Conservation (phyloP, 2,797 vertebrate species). For the Pantherophis vulpinus region DNA sequence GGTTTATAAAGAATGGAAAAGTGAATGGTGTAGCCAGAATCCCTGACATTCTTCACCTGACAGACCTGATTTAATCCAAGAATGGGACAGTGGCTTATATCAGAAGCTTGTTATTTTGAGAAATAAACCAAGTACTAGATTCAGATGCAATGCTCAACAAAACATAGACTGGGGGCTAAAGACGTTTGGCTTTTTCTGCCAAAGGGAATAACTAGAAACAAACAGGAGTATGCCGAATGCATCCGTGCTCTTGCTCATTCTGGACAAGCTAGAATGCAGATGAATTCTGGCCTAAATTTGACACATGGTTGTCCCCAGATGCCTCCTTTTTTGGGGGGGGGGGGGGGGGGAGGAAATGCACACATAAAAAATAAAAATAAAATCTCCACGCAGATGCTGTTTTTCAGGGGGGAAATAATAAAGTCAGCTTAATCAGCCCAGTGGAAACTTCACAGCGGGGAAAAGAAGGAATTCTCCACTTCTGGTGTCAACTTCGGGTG, state of each 20-base stretch:
- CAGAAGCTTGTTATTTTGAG: background rate
- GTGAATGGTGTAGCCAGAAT: background rate
- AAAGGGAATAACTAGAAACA: background rate
- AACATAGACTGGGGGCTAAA: background rate
- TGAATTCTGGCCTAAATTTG: background rate
- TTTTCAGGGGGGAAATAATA: background rate
- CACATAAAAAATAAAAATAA: background rate
- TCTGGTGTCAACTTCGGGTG: constrained; percentile 64
- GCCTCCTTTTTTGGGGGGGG: background rate
- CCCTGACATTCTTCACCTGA: background rate
- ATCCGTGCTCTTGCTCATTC: background rate
- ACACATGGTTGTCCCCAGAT: background rate
- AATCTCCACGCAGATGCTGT: background rate
- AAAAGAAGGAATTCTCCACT: constrained; percentile 65
- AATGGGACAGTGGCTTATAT: background rate
- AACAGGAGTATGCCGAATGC: background rate
- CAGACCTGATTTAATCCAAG: background rate
- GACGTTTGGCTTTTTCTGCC: background rate
- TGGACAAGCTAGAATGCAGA: background rate
- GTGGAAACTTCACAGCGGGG: constrained; percentile 45
- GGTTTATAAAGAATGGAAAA: background rate
- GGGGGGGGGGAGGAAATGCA: background rate
- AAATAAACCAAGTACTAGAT: background rate
- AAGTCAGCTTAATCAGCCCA: background rate
- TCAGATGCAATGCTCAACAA: background rate